Evolutionary conservation across 2,113 vertebrate species (phyloP).

Genomic region (Nycticebus coucang): DNA sequence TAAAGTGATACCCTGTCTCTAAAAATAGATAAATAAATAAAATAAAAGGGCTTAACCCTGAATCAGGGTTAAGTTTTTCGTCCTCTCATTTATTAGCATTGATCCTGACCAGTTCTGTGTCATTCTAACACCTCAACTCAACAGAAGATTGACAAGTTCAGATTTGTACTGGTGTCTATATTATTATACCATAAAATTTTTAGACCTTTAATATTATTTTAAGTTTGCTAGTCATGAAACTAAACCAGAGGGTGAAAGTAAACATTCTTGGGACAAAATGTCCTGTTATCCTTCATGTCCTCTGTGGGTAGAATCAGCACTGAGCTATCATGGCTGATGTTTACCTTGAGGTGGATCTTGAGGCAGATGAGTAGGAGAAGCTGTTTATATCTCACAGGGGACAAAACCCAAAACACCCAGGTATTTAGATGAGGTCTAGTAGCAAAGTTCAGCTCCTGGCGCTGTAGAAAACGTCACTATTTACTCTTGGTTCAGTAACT

Average conservation of each 20-base stretch:
- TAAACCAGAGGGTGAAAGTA: not conserved
- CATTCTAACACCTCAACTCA: not conserved
- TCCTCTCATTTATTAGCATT: not conserved
- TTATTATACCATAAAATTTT: not conserved
- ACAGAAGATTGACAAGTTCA: not conserved
- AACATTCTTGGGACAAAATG: not conserved
- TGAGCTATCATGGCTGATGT: not conserved
- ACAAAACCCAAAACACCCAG: slow-evolving; percentile 26
- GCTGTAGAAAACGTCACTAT: not conserved
- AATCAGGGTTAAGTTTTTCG: not conserved
- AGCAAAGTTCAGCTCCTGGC: not conserved
- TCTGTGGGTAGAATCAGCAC: not conserved
- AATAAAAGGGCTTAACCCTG: not conserved
- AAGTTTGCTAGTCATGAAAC: not conserved
- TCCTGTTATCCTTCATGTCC: not conserved
- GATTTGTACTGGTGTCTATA: not conserved
- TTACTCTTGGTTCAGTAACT: not conserved
- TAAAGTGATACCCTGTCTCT: no score
- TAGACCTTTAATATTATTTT: not conserved
- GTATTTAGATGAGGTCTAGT: not conserved
- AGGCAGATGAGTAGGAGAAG: not conserved
- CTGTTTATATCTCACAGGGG: slow-evolving; percentile 38
- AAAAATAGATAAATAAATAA: no score
- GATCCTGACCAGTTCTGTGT: not conserved
- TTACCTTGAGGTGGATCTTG: slow-evolving; percentile 6